Base-by-base conservation (phyloP, 2,888 invertebrate species). In the Cremastinae sp. region DNA sequence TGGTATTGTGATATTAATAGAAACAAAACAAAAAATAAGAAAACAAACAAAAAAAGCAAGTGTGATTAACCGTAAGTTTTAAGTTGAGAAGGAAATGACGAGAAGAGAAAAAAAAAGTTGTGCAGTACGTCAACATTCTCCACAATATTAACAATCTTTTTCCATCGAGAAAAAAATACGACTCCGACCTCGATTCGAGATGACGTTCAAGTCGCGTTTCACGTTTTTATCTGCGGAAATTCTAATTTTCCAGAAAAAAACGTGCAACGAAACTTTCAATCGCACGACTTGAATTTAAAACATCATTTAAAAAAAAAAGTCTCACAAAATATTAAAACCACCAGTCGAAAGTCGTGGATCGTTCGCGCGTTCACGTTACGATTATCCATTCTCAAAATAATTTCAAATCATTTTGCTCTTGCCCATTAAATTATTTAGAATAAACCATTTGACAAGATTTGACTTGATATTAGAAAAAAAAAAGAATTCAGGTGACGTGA, bases 1-100 rank as follows among this genome's bases (percentile, higher is more conserved):
- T 84, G 83, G 82, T 83, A 83, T 87, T 86, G 87, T 86, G 87
- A 87, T 87, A 87, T 84, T 85, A 82, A 82, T 79, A 80, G 72
- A 69, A 80, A 72, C 20, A 35, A 43, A 9, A 72, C 49, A 47
- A 73, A 64, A 58, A 51, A 77, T 62, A 55, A 39, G 37, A 53
- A 59, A 45, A 56, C 22, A 64, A 66, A 65, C 51, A 58, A 74
- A 75, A 73, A 72, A 80, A 81, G 80, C 79, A 78, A 80, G 80
- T 80, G 81, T 80, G 80, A 80, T 81, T 79, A 80, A 78, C 74
- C 77, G 71, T 80, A 80, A 80, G 78, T 80, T 79, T 80, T 80
- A 80, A 80, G 80, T 80, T 77, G n/a, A 55, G 55, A 68, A 49
- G 55, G 20, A 69, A 78, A 79, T 72, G 69, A 72, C 47, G 45